Evolutionary conservation across 1,140 invertebrate genomes (phyloP).

Genomic region (Tetramorium simillimum): DNA sequence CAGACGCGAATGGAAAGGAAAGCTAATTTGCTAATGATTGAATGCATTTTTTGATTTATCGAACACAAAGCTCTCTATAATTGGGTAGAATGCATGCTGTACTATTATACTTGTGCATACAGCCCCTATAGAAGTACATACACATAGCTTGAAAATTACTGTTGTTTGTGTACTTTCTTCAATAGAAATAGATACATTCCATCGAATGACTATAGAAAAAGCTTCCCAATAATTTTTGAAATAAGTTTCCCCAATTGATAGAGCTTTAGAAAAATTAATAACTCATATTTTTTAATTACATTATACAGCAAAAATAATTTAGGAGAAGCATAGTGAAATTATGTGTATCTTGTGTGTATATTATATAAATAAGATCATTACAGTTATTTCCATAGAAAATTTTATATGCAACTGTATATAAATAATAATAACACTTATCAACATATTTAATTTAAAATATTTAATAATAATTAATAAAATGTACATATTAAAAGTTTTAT

Average conservation of each 20-base stretch:
- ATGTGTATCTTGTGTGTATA: not conserved
- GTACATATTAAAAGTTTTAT: not conserved
- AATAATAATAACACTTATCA: not conserved
- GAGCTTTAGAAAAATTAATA: not conserved
- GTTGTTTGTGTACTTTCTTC: not conserved
- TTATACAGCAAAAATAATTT: not conserved
- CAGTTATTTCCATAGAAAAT: not conserved
- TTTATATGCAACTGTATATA: not conserved
- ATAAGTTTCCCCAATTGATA: not conserved
- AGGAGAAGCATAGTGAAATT: not conserved
- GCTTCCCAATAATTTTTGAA: not conserved
- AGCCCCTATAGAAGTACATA: not conserved
- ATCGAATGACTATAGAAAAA: not conserved
- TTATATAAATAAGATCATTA: not conserved
- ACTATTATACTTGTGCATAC: not conserved
- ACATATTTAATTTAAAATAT: not conserved
- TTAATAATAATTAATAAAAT: not conserved
- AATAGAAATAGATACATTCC: not conserved
- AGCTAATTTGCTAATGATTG: slow-evolving; percentile 2
- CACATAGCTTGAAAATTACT: not conserved
- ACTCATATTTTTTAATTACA: not conserved
- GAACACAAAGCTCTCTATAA: not conserved
- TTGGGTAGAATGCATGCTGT: not conserved
- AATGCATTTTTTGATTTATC: slow-evolving; percentile 41
- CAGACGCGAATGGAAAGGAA: not conserved